Evolutionary conservation across 2,113 vertebrate genomes (phyloP).

Genomic region (Eolophus roseicapilla): DNA sequence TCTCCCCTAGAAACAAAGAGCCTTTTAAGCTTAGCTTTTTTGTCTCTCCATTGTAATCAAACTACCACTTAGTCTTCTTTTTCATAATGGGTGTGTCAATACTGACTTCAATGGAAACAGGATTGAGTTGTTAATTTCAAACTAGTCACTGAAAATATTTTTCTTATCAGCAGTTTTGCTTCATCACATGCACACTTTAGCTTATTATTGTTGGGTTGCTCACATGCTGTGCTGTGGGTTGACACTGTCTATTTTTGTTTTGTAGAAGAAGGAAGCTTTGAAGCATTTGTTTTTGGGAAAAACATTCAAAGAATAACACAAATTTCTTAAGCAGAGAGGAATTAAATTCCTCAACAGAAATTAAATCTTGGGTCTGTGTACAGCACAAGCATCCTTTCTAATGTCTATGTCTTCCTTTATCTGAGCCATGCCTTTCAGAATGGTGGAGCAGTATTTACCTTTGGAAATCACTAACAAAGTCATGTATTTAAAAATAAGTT

Average conservation of each 20-base stretch:
- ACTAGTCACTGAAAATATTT: conserved; percentile 38
- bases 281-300: conserved; percentile 19
- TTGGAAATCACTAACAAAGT: not conserved
- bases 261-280: conserved; percentile 36
- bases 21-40: conserved; percentile 14
- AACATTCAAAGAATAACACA: conserved; percentile 11
- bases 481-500: not conserved
- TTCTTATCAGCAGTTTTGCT: conserved; percentile 52
- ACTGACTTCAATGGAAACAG: conserved; percentile 31
- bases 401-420: not conserved
- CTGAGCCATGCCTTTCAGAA: not conserved
- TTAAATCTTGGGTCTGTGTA: not conserved
- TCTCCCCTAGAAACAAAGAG: conserved; percentile 18
- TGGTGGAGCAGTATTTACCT: not conserved
- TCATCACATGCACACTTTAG: not conserved
- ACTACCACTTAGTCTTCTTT: conserved; percentile 1
- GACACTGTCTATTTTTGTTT: conserved; percentile 32
- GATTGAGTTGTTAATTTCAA: conserved; percentile 19
- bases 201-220: conserved; percentile 40
- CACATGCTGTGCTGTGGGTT: conserved; percentile 45
- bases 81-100: conserved; percentile 22
- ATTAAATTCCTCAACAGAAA: not conserved
- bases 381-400: not conserved
- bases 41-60: conserved; percentile 30
- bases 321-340: not conserved